A percentile compares a stretch with the other conserved stretches of the same genome.
phyloP scores from a whole-genome alignment of 2,113 vertebrate genomes.

The Crypturellus undulatus region DNA sequence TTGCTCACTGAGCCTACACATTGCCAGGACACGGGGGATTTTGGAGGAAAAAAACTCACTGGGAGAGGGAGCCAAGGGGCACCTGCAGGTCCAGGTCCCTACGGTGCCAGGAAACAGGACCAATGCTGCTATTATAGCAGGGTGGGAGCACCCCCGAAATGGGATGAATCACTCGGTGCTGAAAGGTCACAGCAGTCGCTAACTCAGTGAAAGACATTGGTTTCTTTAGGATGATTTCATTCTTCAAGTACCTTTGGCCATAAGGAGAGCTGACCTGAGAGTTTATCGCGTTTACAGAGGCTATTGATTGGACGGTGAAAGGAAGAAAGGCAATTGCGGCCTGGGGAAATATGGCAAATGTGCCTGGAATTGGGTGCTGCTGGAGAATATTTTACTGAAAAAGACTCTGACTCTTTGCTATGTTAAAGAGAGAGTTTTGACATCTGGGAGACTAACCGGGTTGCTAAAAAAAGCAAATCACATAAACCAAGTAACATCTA shows the following conservation, averaged over 20 bases:
- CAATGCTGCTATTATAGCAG: accelerated
- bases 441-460: not conserved
- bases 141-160: not conserved
- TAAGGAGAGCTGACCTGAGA: not conserved
- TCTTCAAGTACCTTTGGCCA: not conserved
- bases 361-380: not conserved
- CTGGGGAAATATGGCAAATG: not conserved
- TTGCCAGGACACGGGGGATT: too few species aligned
- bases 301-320: not conserved
- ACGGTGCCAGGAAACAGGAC: accelerated
- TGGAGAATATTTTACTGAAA: not conserved
- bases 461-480: slow-evolving; percentile 16
- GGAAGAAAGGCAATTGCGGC: not conserved
- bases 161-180: slow-evolving; percentile 43
- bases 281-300: not conserved
- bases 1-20: too few species aligned
- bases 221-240: slow-evolving; percentile 14
- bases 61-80: too few species aligned
- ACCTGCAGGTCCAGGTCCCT: accelerated
- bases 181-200: slow-evolving; percentile 33
- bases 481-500: slow-evolving; percentile 37
- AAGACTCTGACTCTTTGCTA: not conserved
- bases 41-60: too few species aligned
- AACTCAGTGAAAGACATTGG: not conserved
- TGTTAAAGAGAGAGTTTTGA: not conserved